These are phyloP conservation scores for Ailurus styani DNA, from an alignment of 2,113 vertebrate genomes.

Conservation along the genomic window DNA sequence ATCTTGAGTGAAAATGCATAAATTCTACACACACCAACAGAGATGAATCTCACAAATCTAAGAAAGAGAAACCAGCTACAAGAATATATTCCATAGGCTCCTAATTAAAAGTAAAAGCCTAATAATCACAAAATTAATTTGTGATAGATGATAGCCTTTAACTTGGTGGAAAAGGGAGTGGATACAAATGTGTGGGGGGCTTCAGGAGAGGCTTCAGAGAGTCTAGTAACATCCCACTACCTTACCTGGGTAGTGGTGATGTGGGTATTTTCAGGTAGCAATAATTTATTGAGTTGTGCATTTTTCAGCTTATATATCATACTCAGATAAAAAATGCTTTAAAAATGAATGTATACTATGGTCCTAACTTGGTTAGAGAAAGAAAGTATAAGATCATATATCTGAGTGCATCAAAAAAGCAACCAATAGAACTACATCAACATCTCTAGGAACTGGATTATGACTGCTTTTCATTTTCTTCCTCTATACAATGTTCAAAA, in stretches of 20 bases:
- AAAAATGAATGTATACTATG: not conserved
- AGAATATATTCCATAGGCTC: not conserved
- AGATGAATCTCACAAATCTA: not conserved
- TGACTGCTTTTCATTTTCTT: not conserved
- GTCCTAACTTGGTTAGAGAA: not conserved
- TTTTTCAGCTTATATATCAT: not conserved
- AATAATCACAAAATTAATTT: not conserved
- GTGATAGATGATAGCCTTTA: not conserved
- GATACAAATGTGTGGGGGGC: not conserved
- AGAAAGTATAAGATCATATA: not conserved
- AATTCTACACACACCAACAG: not conserved
- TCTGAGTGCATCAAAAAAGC: not conserved
- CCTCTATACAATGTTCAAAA: not conserved
- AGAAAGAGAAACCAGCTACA: not conserved
- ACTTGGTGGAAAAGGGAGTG: not conserved
- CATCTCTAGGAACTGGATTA: not conserved
- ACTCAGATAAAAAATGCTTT: not conserved
- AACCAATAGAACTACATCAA: not conserved
- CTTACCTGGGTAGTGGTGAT: not conserved
- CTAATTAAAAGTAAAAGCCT: not conserved
- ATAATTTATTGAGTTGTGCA: not conserved
- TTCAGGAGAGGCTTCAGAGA: not conserved
- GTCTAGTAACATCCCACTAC: not conserved
- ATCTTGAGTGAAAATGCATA: not conserved
- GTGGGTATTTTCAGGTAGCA: not conserved